Conservation (phyloP, 1,140 invertebrate species). For the Lordiphosa collinella region DNA sequence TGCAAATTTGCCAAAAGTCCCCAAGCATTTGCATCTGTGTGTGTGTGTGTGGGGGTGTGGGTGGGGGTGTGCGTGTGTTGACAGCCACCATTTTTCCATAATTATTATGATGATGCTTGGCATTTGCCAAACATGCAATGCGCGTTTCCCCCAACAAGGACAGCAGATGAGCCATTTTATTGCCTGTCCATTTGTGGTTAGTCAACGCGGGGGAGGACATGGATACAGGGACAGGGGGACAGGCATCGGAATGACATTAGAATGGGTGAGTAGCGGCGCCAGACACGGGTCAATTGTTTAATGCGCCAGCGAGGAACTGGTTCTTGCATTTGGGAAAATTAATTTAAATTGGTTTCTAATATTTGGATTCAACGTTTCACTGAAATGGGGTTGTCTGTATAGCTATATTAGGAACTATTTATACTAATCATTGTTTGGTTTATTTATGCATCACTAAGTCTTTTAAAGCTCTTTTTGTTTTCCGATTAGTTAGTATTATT, state of each 20-base stretch:
- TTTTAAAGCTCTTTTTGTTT: too few relatives aligned
- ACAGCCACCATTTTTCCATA: constrained; percentile 73
- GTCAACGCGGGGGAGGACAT: neutral
- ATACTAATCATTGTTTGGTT: too few relatives aligned
- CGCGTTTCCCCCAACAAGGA: constrained; percentile 23
- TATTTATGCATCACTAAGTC: too few relatives aligned
- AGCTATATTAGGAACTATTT: too few relatives aligned
- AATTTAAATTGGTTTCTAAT: too few relatives aligned
- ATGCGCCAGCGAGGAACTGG: constrained; percentile 20
- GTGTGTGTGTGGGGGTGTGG: constrained; percentile 25
- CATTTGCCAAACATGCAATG: constrained; percentile 67
- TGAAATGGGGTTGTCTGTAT: too few relatives aligned
- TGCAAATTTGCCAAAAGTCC: constrained; percentile 34
- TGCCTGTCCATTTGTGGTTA: constrained; percentile 54
- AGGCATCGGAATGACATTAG: neutral
- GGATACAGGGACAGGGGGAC: too few relatives aligned
- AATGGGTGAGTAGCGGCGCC: neutral
- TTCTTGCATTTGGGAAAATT: neutral
- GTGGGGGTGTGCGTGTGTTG: constrained; percentile 34
- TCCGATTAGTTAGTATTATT: too few relatives aligned
- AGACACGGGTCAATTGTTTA: constrained; percentile 43
- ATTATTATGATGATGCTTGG: constrained; percentile 77
- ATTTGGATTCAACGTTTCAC: too few relatives aligned
- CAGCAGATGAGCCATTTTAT: constrained; percentile 70
- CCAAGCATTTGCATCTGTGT: constrained; percentile 6